Evolutionary conservation across 2,888 invertebrate species (phyloP), one percentile per base, ranked within the genome.

Genomic region (Vesta saturnalis): DNA sequence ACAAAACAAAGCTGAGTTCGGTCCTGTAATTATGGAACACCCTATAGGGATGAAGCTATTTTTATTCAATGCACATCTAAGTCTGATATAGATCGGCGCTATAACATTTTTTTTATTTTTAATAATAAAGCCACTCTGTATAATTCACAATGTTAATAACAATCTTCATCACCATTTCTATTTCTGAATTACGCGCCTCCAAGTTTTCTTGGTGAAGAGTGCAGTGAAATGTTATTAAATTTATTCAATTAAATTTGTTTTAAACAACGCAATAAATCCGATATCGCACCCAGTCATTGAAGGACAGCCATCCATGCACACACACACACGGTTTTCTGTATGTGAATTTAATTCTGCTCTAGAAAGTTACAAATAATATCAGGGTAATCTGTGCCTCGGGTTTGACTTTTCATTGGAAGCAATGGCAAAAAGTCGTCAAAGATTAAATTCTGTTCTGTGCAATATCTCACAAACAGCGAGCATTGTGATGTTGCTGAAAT

Each of bases 401-500:
- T 56, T 15, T 56, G 56, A 56, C 35, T 15, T 39, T 54, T 57
- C 39, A 43, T 57, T 35, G 16, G 8, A 10, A 39, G 5, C 16
- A 57, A 16, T 6, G 15, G 5, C 16, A 57, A 57, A 19, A 57
- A 57, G 30, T 35, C 19, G 30, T 57, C 57, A 1, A 35, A 14
- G 5, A 57, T 57, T 16, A 19, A 18, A 16, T 46, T 61, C 57
- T 68, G 35, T 19, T 39, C 54, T 23, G 70, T 69, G 56, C 60
- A 49, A 54, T 55, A 63, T 22, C 62, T 43, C 18, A 70, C 59
- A 64, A 67, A 68, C 39, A 59, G 18, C 35, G 69, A 66, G 60
- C 55, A 71, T 52, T 71, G 69, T 49, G 62, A 68, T 39, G 61
- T 68, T 15, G 64, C 56, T 49, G 70, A 54, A 56, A 71, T 64